phyloP scores from a whole-genome alignment of 1,140 invertebrate genomes.

The Pseudomyrmex pallidus region DNA sequence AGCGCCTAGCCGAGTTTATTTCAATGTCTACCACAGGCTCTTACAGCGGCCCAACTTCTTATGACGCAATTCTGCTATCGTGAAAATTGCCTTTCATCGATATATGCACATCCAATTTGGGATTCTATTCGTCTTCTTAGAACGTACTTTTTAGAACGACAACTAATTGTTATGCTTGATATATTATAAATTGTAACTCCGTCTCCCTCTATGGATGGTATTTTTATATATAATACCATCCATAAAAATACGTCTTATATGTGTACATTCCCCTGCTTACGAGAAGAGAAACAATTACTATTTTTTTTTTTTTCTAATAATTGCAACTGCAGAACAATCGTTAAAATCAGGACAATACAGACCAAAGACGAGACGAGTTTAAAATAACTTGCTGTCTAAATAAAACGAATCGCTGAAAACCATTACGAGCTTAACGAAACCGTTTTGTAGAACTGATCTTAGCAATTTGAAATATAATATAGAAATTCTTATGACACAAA shows the following conservation, averaged over 20 bases:
- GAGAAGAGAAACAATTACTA: neutral
- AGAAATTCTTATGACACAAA: conserved; percentile 3
- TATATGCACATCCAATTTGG: conserved; percentile 44
- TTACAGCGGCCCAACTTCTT: conserved; percentile 59
- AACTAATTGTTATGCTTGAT: neutral
- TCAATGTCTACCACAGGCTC: conserved; percentile 79
- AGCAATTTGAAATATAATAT: neutral
- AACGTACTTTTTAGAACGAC: too few relatives aligned
- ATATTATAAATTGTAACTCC: neutral
- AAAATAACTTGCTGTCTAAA: conserved; percentile 28
- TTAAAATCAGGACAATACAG: conserved; percentile 32
- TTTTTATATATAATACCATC: neutral
- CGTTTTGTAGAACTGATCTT: conserved; percentile 55
- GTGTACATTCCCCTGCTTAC: too few relatives aligned
- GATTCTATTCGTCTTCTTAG: neutral
- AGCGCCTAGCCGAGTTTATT: conserved; percentile 80
- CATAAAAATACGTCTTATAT: too few relatives aligned
- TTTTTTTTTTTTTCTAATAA: neutral
- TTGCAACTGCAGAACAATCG: conserved; percentile 29
- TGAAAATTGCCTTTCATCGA: conserved; percentile 51
- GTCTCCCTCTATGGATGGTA: neutral
- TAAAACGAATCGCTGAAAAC: conserved; percentile 25
- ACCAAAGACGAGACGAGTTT: neutral
- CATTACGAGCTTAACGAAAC: conserved; percentile 75
- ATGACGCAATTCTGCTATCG: conserved; percentile 53